Conservation (phyloP, 2,888 invertebrate genomes). For the Eugnorisma glareosa region DNA sequence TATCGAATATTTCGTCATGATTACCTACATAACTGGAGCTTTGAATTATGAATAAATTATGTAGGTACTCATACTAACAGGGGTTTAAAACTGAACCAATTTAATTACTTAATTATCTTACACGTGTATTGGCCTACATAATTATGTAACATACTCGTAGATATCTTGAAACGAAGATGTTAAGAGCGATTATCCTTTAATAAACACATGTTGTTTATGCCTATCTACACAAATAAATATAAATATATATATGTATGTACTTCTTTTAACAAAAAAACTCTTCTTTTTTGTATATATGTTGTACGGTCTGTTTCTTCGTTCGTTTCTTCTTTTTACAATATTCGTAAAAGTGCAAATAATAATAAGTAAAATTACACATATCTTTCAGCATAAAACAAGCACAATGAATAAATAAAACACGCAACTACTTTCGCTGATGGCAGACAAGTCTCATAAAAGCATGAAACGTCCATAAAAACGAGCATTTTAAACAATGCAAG, state of each 20-base stretch:
- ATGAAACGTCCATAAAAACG: slow-evolving; percentile 25
- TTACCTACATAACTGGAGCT: neutral
- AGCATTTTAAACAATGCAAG: slow-evolving; percentile 40
- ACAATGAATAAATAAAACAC: slow-evolving; percentile 2
- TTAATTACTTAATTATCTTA: slow-evolving; percentile 24
- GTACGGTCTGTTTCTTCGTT: too few species aligned
- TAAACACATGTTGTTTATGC: neutral
- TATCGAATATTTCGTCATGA: slow-evolving; percentile 9
- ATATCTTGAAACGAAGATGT: neutral
- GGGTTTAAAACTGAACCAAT: slow-evolving; percentile 1
- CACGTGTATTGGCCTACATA: neutral
- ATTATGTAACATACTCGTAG: neutral
- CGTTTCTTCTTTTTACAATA: neutral
- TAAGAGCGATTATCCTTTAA: neutral
- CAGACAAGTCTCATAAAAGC: slow-evolving; percentile 5
- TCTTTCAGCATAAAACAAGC: slow-evolving; percentile 4
- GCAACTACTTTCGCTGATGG: neutral
- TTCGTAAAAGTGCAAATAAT: neutral
- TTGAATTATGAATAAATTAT: slow-evolving; percentile 24
- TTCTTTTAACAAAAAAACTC: too few species aligned
- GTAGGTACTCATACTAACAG: neutral
- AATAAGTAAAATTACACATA: neutral
- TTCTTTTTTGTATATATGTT: too few species aligned
- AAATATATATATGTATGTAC: too few species aligned
- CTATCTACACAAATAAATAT: too few species aligned